These are phyloP conservation scores for Dendrolimus punctatus DNA, from an alignment of 1,140 invertebrate species.

Conservation along the genomic window DNA sequence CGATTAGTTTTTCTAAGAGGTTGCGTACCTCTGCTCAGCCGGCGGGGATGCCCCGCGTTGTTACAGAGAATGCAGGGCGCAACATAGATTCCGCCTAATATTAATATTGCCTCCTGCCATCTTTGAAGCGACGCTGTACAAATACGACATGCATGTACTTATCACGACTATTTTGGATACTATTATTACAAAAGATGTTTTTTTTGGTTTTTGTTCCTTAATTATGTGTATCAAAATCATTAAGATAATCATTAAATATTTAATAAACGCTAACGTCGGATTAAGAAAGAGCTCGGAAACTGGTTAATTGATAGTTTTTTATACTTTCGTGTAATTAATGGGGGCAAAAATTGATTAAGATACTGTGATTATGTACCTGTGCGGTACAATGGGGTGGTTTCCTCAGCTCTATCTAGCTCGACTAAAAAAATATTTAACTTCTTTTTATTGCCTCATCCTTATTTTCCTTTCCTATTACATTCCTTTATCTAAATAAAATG, in stretches of 20 bases:
- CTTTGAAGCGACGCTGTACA: conserved; percentile 55
- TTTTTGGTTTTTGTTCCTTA: conserved; percentile 74
- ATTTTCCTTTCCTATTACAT: not conserved
- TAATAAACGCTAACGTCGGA: conserved; percentile 53
- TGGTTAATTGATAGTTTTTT: conserved; percentile 62
- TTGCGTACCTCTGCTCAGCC: not conserved
- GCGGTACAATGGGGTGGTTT: conserved; percentile 47
- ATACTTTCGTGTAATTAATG: conserved; percentile 51
- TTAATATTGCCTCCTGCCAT: conserved; percentile 61
- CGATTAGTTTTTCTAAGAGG: not conserved
- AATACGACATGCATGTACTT: conserved; percentile 50
- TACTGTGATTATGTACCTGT: conserved; percentile 67
- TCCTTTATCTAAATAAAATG: too few species aligned
- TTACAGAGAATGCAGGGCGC: conserved; percentile 59
- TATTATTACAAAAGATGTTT: conserved; percentile 52
- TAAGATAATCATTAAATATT: conserved; percentile 69
- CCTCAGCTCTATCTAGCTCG: conserved; percentile 44
- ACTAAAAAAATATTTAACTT: conserved; percentile 43
- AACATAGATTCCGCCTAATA: conserved; percentile 68
- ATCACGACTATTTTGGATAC: conserved; percentile 57
- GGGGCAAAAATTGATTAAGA: conserved; percentile 48
- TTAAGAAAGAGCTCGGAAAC: conserved; percentile 40
- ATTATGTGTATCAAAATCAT: conserved; percentile 69
- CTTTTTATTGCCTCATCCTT: not conserved
- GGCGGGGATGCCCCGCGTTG: conserved; percentile 23